Evolutionary conservation across 2,797 vertebrate species (phyloP).

Genomic region (Chloroceryle inda): DNA sequence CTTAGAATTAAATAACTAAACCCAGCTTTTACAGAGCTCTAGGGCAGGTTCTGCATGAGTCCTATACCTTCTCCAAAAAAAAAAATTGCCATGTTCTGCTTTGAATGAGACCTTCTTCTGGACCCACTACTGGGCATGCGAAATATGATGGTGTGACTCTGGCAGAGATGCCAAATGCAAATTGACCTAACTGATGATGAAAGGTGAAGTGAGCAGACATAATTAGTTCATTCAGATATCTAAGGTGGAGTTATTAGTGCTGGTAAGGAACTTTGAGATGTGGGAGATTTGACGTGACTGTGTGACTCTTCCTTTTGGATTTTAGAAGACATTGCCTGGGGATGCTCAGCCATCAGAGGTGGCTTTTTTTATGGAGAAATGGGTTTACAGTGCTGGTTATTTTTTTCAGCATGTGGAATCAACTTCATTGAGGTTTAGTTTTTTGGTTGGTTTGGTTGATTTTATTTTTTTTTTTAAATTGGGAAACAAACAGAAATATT

Average conservation of each 20-base stretch:
- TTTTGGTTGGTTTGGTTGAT: no score
- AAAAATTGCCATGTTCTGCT: background rate
- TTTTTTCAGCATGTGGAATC: background rate
- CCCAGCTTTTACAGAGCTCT: background rate
- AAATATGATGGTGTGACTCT: accelerated
- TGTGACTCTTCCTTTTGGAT: background rate
- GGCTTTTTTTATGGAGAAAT: background rate
- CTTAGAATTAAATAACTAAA: background rate
- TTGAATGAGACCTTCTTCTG: background rate
- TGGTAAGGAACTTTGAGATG: background rate
- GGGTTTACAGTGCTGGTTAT: background rate
- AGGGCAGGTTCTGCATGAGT: accelerated
- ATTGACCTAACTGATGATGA: background rate
- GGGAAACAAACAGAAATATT: constrained; percentile 39
- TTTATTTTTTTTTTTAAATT: background rate
- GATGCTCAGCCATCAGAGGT: background rate
- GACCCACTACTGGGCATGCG: accelerated
- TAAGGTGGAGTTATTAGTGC: background rate
- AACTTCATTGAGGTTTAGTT: background rate
- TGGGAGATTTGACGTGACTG: background rate
- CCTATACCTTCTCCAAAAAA: background rate
- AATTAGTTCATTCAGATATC: background rate
- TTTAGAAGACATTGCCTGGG: background rate
- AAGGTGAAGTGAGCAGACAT: background rate
- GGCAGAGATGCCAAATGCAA: background rate